Evolutionary conservation across 2,113 vertebrate species (phyloP).

Genomic region (Corvus cornix): DNA sequence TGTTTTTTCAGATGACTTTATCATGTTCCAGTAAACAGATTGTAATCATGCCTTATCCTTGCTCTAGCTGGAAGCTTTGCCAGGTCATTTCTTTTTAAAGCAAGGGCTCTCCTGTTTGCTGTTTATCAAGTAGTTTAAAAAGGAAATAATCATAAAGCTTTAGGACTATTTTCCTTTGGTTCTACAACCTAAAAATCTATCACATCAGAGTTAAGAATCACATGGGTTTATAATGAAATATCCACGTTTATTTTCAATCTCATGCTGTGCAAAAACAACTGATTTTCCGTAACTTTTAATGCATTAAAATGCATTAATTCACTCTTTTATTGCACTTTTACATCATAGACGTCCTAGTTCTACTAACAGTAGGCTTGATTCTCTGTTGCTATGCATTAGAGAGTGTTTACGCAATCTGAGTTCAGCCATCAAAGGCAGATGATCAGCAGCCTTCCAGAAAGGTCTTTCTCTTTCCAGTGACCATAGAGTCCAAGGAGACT

Average conservation of each 20-base stretch:
- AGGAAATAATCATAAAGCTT: background rate
- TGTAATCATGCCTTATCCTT: conserved; percentile 17
- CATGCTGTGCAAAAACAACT: background rate
- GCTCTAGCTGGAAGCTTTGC: conserved; percentile 54
- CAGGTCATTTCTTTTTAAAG: conserved; percentile 4
- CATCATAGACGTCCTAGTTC: background rate
- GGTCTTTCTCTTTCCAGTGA: background rate
- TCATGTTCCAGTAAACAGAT: background rate
- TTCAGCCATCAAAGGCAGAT: background rate
- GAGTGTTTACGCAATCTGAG: background rate
- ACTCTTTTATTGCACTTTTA: background rate
- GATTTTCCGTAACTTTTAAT: background rate
- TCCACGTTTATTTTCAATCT: background rate
- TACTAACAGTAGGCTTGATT: background rate
- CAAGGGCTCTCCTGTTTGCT: conserved; percentile 33
- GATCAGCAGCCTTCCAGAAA: background rate
- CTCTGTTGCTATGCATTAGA: background rate
- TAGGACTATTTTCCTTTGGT: background rate
- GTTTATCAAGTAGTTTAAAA: conserved; percentile 19
- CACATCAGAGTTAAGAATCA: background rate
- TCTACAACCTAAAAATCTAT: background rate
- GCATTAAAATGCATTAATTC: background rate
- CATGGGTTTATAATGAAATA: background rate
- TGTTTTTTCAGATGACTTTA: conserved; percentile 41
- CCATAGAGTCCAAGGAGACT: background rate